phyloP scores from a whole-genome alignment of 2,797 vertebrate genomes.

The Melanotaenia maccullochi region DNA sequence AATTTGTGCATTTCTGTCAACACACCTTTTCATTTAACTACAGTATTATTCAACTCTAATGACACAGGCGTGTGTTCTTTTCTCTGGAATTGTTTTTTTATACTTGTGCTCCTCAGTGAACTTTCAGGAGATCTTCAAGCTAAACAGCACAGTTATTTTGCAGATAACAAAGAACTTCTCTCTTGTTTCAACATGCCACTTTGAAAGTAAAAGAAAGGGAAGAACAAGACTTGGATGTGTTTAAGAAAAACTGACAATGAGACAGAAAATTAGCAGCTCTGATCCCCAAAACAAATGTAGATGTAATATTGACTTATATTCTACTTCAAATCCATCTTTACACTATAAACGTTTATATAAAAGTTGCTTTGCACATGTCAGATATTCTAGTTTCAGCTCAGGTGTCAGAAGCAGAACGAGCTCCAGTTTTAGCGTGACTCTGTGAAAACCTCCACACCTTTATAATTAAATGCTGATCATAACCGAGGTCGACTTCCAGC shows the following conservation, averaged over 20 bases:
- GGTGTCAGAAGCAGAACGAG: conserved; percentile 17
- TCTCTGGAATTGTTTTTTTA: background rate
- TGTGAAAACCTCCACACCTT: conserved; percentile 22
- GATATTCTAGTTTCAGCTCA: background rate
- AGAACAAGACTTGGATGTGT: background rate
- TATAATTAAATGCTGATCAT: background rate
- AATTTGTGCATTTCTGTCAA: background rate
- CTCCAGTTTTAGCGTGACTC: background rate
- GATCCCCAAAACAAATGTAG: background rate
- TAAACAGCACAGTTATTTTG: background rate
- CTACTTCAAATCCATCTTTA: no score
- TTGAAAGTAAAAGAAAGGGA: background rate
- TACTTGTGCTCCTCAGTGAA: background rate
- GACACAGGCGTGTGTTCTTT: background rate
- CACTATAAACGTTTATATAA: no score
- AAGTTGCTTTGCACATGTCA: background rate
- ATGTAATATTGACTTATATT: no score
- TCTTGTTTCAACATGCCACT: background rate
- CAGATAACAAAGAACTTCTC: background rate
- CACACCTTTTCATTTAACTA: background rate
- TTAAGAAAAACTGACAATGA: background rate
- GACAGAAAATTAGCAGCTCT: background rate
- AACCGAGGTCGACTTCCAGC: background rate
- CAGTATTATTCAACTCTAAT: background rate
- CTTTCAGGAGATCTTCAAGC: background rate